Evolutionary conservation across 1,140 invertebrate species (phyloP).

Genomic region (Limonius californicus): DNA sequence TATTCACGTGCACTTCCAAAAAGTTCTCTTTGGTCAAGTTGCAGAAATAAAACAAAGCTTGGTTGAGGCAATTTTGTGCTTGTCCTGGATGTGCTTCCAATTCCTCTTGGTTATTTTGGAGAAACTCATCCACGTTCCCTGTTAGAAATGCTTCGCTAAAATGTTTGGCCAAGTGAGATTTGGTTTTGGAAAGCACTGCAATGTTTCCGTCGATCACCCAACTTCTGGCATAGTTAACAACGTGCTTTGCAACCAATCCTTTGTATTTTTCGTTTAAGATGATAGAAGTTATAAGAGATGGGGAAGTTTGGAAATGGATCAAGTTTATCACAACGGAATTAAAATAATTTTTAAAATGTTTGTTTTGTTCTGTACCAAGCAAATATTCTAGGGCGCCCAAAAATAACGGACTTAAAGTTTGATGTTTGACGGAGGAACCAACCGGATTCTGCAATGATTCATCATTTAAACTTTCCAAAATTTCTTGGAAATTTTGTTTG

Average conservation of each 20-base stretch:
- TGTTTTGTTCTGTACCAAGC: slow-evolving; percentile 8
- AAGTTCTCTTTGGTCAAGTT: not conserved
- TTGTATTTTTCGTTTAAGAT: slow-evolving; percentile 17
- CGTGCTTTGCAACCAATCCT: slow-evolving; percentile 10
- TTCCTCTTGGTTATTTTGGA: not conserved
- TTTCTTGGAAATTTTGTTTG: slow-evolving; percentile 11
- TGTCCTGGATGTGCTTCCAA: no score
- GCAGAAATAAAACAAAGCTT: not conserved
- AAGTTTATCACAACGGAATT: slow-evolving; percentile 37
- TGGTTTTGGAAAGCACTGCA: not conserved
- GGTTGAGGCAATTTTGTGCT: not conserved
- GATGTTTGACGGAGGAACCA: slow-evolving; percentile 16
- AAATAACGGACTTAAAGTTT: slow-evolving; percentile 31
- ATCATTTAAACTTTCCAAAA: slow-evolving; percentile 23
- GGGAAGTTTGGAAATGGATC: slow-evolving; percentile 35
- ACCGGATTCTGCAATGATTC: not conserved
- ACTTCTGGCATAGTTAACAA: no score
- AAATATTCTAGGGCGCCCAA: slow-evolving; percentile 29
- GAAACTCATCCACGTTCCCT: not conserved
- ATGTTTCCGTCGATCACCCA: no score
- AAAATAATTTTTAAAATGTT: slow-evolving; percentile 30
- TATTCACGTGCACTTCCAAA: no score
- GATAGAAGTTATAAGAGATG: slow-evolving; percentile 11
- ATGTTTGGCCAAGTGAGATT: not conserved
- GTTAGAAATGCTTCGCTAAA: not conserved